Evolutionary conservation across 1,140 invertebrate genomes (phyloP), one percentile per base, ranked within the genome.

Genomic region (Cyrtorhinus lividipennis): DNA sequence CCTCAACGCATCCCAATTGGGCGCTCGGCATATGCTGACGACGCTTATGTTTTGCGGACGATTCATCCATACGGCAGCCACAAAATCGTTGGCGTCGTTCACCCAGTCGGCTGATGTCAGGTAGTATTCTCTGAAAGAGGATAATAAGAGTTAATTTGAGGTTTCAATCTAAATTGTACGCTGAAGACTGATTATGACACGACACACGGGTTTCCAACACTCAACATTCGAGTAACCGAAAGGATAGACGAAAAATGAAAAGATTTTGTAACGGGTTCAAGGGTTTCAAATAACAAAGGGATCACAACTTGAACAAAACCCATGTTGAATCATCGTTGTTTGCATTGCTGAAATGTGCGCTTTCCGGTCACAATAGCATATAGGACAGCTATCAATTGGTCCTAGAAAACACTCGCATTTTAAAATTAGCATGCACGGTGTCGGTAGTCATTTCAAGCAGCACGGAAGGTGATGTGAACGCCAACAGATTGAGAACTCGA

Each of bases 31-130:
- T 26, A 86, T 80, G 45, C 87, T 87, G 58, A 89, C 81, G 46
- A 89, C 78, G 66, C 84, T 88, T 38, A 87, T 78, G 73, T 95
- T 96, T 75, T 96, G 93, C 30, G 86, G 83, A 66, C 93, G 80
- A 69, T 90, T 92, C 81, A 95, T 86, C 87, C 90, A 95, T 22
- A 90, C 85, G 2, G 91, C 84, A 18, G 88, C 82, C 56, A 95
- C 78, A 70, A 89, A 82, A 61, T 75, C 75, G 70, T 85, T 84
- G 64, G 83, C 79, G 53, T 82, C 78, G 66, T 86, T 85, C 59
- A 89, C 81, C 92, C 92, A 96, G 60, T 84, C 81, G 20, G 91
- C 90, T 62, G 89, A 88, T 71, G 90, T 93, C 69, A 96, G 76
- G 76, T 95, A 95, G 75, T 88, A 87, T 68, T 95, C 92, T 71